These are phyloP conservation scores for Callosobruchus maculatus DNA, from an alignment of 2,888 invertebrate species.

Conservation along the genomic window DNA sequence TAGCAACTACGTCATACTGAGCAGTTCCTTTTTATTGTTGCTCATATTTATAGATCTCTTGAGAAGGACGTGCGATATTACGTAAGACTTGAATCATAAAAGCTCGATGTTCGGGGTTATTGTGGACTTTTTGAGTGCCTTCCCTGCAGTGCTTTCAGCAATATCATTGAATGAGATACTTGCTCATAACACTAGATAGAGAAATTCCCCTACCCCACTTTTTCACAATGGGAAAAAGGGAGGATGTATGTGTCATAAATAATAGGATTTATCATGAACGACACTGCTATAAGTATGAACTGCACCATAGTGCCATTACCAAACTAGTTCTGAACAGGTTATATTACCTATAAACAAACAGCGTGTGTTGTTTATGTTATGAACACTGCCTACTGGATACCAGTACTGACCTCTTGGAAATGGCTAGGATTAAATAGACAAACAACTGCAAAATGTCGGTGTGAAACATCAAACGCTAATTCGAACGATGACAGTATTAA, in stretches of 20 bases:
- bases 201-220: neutral
- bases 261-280: neutral
- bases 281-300: no score
- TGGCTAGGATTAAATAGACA: no score
- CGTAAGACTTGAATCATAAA: neutral
- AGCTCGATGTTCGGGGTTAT: neutral
- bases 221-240: neutral
- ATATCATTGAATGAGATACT: neutral
- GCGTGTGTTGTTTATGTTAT: no score
- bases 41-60: neutral
- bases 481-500: no score
- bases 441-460: no score
- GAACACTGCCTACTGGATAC: no score
- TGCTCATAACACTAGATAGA: neutral
- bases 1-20: neutral
- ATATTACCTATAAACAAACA: no score
- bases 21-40: neutral
- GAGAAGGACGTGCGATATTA: neutral
- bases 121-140: neutral
- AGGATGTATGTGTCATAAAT: neutral
- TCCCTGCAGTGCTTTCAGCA: neutral
- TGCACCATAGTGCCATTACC: no score
- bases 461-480: no score
- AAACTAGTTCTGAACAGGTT: no score
- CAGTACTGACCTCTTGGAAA: no score